Evolutionary conservation across 2,797 vertebrate genomes (phyloP), one percentile per base, ranked within the genome.

Genomic region (Hozukius guyotensis): DNA sequence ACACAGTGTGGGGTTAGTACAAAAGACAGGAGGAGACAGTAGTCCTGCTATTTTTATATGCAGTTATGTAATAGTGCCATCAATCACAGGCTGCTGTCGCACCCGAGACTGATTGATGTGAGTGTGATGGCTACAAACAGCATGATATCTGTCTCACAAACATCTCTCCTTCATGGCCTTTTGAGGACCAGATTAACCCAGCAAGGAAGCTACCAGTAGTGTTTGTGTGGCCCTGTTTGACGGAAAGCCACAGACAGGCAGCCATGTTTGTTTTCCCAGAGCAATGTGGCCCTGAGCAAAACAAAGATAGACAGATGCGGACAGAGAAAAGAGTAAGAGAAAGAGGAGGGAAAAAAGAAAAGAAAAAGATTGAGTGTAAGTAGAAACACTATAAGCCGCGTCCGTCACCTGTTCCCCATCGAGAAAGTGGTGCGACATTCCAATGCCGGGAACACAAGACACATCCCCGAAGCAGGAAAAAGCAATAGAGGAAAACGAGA

Each of bases 371-470:
- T 70, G 88, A 57, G 31, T 71, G n/a, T 10, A 27, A 80, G 78
- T 20, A 71, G 69, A 77, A 77, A 84, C 65, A 82, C 63, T 56
- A 64, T 52, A 60, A 86, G 83, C 20, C 55, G 56, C 32, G 61
- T 32, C 64, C 76, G 78, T 91, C 90, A 93, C 90, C 89, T 90
- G 88, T 87, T 92, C 86, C 77, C 27, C 78, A 86, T 90, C 74
- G 72, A 89, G 87, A 93, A 81, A 79, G 80, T 62, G 74, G 91
- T 92, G 92, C 9, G 79, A 94, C 87, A 93, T 95, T 95, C 93
- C 93, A 78, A 66, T 53, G 77, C 49, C 14, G 20, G 68, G 72
- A 92, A 87, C 36, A 87, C 65, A 88, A 88, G 75, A 89, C 46
- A 13, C 56, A 31, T 75, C 53, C 78, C 72, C 62, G 65, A 74